phyloP scores from a whole-genome alignment of 2,113 vertebrate species.

The Colinus virginianus region DNA sequence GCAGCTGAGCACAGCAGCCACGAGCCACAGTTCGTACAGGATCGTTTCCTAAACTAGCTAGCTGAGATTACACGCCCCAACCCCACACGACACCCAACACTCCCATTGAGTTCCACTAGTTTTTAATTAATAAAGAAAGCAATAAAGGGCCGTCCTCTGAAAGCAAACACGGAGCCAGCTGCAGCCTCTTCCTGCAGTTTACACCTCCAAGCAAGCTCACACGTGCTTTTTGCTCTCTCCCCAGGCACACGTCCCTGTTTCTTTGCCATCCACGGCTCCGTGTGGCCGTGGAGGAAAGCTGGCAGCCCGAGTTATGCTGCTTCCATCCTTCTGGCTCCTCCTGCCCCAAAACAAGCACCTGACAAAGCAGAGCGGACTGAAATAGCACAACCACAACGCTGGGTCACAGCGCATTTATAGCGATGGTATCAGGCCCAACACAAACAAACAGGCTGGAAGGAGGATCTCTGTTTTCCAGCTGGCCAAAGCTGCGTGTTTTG shows the following conservation, averaged over 20 bases:
- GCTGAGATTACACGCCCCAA: neutral
- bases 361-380: neutral
- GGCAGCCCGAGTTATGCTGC: neutral
- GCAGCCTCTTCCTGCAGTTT: neutral
- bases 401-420: neutral
- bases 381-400: accelerated
- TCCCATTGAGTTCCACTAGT: neutral
- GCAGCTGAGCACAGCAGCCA: slow-evolving; percentile 11
- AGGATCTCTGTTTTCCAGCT: slow-evolving; percentile 20
- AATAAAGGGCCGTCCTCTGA: neutral
- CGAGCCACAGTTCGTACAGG: neutral
- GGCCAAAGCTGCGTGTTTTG: neutral
- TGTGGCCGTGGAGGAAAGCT: neutral
- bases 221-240: neutral
- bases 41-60: slow-evolving; percentile 4
- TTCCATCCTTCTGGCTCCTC: neutral
- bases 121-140: neutral
- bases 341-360: neutral
- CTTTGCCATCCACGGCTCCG: neutral
- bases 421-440: neutral
- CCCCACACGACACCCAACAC: slow-evolving; percentile 13
- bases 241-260: neutral
- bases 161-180: neutral
- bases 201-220: neutral
- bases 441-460: neutral